Percentiles rank a stretch among this genome's conserved stretches.
These are phyloP conservation scores for Sinocyclocheilus rhinocerous DNA, from an alignment of 2,113 vertebrate species.

Conservation along the genomic window DNA sequence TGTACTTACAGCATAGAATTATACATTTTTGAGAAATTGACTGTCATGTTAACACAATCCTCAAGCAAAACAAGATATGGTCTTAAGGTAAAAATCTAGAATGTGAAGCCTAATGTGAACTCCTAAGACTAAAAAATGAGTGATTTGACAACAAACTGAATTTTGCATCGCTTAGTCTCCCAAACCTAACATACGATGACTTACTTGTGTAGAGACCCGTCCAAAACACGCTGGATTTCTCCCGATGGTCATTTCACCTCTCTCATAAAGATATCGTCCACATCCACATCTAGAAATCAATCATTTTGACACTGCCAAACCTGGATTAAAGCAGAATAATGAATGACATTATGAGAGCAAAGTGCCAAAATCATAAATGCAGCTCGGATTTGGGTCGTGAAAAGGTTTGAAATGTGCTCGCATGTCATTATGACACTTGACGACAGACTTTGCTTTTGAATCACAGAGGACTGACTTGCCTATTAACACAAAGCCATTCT, in stretches of 20 bases:
- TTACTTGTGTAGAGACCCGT: constrained; percentile 15
- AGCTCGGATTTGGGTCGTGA: too few relatives aligned
- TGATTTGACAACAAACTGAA: background rate
- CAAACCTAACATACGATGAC: constrained; percentile 24
- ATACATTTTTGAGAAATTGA: background rate
- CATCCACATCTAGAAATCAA: too few relatives aligned
- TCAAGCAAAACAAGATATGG: background rate
- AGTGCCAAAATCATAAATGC: too few relatives aligned
- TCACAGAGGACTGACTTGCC: constrained; percentile 24
- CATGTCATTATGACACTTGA: too few relatives aligned
- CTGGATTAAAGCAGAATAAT: too few relatives aligned
- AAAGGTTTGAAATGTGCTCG: too few relatives aligned
- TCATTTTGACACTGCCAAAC: too few relatives aligned
- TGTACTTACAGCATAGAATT: background rate
- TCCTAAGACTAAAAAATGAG: background rate
- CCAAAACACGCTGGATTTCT: too few relatives aligned
- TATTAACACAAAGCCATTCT: constrained; percentile 36
- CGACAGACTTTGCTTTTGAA: constrained; percentile 32
- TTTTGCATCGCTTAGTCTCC: constrained; percentile 19
- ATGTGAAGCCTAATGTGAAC: background rate
- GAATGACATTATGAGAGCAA: too few relatives aligned
- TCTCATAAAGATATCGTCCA: too few relatives aligned
- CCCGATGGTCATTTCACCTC: too few relatives aligned
- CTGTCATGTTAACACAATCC: background rate
- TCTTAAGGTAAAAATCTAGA: background rate